phyloP scores from a whole-genome alignment of 2,113 vertebrate species.

The Bubalus kerabau region DNA sequence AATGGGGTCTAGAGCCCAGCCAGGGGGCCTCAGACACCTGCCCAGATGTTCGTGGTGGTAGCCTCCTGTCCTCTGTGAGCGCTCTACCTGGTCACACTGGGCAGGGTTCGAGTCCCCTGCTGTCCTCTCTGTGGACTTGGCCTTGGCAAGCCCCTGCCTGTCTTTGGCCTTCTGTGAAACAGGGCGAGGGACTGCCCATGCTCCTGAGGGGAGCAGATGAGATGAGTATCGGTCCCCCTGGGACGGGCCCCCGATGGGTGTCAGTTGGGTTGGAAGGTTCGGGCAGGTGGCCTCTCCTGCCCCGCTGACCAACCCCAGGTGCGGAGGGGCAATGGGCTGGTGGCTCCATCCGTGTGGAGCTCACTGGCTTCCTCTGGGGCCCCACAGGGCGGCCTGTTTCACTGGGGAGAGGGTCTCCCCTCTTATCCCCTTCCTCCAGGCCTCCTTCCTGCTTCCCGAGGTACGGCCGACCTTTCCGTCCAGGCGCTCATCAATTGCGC shows the following conservation, averaged over 20 bases:
- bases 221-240: background rate
- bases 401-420: constrained; percentile 6
- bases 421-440: constrained; percentile 37
- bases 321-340: background rate
- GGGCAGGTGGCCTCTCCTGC: background rate
- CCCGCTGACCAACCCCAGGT: background rate
- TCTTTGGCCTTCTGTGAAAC: background rate
- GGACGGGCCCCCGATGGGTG: background rate
- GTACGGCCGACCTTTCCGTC: background rate
- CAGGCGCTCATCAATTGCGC: background rate
- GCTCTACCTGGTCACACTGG: background rate
- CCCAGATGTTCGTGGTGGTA: background rate
- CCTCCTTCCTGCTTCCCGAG: constrained; percentile 38
- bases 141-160: background rate
- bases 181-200: background rate
- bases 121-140: background rate
- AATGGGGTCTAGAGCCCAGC: background rate
- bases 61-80: background rate
- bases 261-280: background rate
- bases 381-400: background rate
- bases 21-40: background rate
- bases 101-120: background rate
- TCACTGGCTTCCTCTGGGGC: constrained; percentile 8
- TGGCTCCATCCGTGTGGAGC: background rate
- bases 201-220: background rate